These are phyloP conservation scores for Eulithis prunata DNA, from an alignment of 2,888 invertebrate genomes.

Conservation along the genomic window DNA sequence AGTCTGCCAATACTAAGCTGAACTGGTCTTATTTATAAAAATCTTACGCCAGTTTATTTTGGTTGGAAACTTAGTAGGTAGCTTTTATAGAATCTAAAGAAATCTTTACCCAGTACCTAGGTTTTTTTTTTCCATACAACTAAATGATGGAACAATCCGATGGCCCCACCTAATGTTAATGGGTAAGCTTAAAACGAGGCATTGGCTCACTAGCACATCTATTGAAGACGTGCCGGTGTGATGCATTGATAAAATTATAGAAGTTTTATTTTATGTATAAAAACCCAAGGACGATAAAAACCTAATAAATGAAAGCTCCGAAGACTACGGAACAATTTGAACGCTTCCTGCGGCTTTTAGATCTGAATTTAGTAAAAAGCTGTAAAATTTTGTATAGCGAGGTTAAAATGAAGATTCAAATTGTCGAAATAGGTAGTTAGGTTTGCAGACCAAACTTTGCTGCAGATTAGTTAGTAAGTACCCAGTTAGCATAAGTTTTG, in stretches of 20 bases:
- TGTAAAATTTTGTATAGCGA: slow-evolving; percentile 6
- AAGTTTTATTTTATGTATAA: slow-evolving; percentile 3
- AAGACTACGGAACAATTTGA: background rate
- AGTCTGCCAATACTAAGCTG: slow-evolving; percentile 50
- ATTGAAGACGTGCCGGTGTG: too few species aligned
- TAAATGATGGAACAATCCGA: too few species aligned
- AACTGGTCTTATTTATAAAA: slow-evolving; percentile 15
- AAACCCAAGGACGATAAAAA: background rate
- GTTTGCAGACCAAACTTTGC: slow-evolving; percentile 4
- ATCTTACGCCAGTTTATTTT: background rate
- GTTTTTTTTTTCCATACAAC: too few species aligned
- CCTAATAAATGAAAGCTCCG: slow-evolving; percentile 2
- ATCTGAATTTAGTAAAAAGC: slow-evolving; percentile 6
- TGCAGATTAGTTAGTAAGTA: slow-evolving; percentile 6
- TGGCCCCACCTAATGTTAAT: too few species aligned
- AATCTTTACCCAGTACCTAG: too few species aligned
- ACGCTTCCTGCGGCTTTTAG: slow-evolving; percentile 3
- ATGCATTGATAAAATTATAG: too few species aligned
- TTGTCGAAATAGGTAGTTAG: slow-evolving; percentile 3
- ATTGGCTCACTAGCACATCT: too few species aligned
- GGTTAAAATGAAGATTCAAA: slow-evolving; percentile 15
- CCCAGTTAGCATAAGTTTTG: slow-evolving; percentile 3
- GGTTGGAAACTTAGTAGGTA: too few species aligned
- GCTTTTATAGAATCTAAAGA: too few species aligned
- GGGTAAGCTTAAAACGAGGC: too few species aligned